Evolutionary conservation across 2,797 vertebrate genomes (phyloP), one percentile per base, ranked within the genome.

Genomic region (Oceanodroma leucorhoa): DNA sequence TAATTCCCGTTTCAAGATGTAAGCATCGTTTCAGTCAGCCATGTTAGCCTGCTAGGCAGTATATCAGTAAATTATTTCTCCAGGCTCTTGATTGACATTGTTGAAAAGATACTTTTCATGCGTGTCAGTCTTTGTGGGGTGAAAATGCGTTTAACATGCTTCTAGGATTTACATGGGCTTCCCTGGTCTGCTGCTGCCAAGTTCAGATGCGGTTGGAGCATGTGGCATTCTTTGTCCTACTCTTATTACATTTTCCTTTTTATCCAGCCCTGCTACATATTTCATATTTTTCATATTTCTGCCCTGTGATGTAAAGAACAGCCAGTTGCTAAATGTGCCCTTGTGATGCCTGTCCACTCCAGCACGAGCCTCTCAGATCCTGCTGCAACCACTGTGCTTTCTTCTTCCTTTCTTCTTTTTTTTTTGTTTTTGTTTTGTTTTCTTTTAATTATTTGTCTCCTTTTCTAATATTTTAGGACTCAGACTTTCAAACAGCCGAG

Each of bases 161-260:
- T 69, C 90, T 69, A 96, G 96, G 94, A 95, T 96, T 96, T 96
- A 92, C 92, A 84, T 94, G 90, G 94, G 89, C 94, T 97, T 96
- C 94, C 94, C 95, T 96, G 93, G 51, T 38, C 88, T 48, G 70
- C 93, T 73, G 86, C 94, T 96, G 96, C 96, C 96, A 97, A 96
- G 93, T 92, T 87, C 93, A 96, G 93, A 96, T 77, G 93, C 2
- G 4, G 92, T 41, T 70, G 93, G 80, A 95, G 83, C 83, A 89
- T 90, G 93, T 93, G 94, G 88, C 95, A 84, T 95, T 96, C 83
- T 94, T 90, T 90, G 81, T 95, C 93, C 90, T 94, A 24, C 95
- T 96, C 90, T 84, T 90, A 73, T 95, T 95, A 93, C 93, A 77
- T 90, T 84, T 73, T 64, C 70, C 66, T 94, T 89, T 95, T 76